Percentiles rank a stretch among this genome's conserved stretches.
Evolutionary conservation across 2,888 invertebrate species (phyloP).

Genomic region (Acronicta aceris): DNA sequence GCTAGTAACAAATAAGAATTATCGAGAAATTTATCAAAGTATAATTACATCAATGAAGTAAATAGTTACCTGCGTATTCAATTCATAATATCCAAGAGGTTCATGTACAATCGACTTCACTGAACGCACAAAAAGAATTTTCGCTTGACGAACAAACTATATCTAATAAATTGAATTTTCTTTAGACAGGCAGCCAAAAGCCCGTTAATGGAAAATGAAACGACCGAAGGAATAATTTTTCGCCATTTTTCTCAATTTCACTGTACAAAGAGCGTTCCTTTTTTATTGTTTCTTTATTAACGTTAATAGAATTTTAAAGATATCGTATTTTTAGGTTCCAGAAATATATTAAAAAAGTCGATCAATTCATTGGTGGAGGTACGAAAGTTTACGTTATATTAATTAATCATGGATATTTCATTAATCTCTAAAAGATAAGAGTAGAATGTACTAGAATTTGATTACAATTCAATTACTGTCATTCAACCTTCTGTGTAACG

Average conservation of each 20-base stretch:
- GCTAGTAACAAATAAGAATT: too few species aligned
- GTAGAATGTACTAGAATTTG: too few species aligned
- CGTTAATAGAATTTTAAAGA: not conserved
- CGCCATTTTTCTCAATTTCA: constrained; percentile 9
- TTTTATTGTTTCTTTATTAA: constrained; percentile 13
- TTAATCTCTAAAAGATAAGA: too few species aligned
- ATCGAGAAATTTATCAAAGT: too few species aligned
- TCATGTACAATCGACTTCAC: constrained; percentile 7
- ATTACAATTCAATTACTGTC: too few species aligned
- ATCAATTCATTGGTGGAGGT: too few species aligned
- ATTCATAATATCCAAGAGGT: constrained; percentile 1
- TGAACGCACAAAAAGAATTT: constrained; percentile 10
- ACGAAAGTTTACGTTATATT: too few species aligned
- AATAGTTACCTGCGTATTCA: not conserved
- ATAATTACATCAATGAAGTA: too few species aligned
- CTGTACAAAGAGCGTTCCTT: constrained; percentile 3
- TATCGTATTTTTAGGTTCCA: not conserved
- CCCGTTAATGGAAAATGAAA: constrained; percentile 16
- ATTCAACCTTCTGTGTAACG: too few species aligned
- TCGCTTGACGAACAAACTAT: constrained; percentile 12
- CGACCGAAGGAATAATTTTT: constrained; percentile 8
- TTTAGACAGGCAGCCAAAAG: constrained; percentile 12
- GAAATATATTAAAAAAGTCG: not conserved
- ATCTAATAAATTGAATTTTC: constrained; percentile 36
- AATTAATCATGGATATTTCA: too few species aligned